A percentile compares a stretch with the other conserved stretches of the same genome.
These are phyloP conservation scores for Phrynocephalus vlangalii DNA, from an alignment of 2,797 vertebrate genomes.

Conservation along the genomic window DNA sequence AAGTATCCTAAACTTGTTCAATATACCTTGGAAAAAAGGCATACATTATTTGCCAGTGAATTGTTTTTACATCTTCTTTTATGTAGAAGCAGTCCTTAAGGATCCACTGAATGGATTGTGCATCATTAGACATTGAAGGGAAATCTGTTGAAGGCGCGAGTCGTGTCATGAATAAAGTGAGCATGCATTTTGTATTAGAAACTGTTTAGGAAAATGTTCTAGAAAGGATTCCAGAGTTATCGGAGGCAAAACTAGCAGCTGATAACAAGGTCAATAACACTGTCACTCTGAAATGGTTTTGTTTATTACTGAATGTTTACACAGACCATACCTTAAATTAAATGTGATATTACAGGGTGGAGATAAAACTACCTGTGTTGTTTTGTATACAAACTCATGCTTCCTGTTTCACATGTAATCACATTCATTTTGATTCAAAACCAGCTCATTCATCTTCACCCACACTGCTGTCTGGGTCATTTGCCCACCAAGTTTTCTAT, in stretches of 20 bases:
- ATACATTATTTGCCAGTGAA: slow-evolving; percentile 38
- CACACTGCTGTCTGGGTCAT: neutral
- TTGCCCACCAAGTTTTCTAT: neutral
- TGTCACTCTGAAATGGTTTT: slow-evolving; percentile 2
- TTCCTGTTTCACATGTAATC: neutral
- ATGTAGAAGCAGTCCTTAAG: slow-evolving; percentile 38
- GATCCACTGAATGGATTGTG: slow-evolving; percentile 52
- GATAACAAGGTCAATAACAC: neutral
- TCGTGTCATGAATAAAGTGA: slow-evolving; percentile 26
- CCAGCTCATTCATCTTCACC: neutral
- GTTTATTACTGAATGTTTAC: neutral
- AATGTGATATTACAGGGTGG: neutral
- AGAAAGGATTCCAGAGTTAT: neutral
- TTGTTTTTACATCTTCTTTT: slow-evolving; percentile 57
- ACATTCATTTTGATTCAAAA: neutral
- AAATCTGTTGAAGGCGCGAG: slow-evolving; percentile 35
- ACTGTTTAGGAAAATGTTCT: neutral
- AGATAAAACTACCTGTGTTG: neutral
- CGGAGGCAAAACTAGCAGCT: neutral
- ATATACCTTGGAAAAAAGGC: neutral
- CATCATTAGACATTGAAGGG: slow-evolving; percentile 54
- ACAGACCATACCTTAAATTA: neutral
- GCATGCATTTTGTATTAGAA: neutral
- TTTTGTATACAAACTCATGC: neutral
- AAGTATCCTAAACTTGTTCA: neutral